phyloP scores from a whole-genome alignment of 2,797 vertebrate species.

The Microctenopoma steveboyesi region DNA sequence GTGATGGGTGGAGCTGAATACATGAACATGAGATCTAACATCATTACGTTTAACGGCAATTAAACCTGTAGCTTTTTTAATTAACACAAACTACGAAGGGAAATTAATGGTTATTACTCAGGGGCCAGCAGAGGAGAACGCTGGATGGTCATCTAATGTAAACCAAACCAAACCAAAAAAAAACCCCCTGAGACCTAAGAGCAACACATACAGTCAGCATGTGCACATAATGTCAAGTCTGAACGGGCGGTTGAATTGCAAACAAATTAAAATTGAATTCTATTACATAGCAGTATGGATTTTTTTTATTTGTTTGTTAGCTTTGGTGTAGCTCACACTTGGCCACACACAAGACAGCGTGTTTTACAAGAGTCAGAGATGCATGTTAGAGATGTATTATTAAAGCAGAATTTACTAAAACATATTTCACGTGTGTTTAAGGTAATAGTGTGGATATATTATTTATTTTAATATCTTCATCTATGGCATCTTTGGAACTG shows the following conservation, averaged over 20 bases:
- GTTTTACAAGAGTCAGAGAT: background rate
- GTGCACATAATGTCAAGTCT: background rate
- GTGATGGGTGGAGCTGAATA: conserved; percentile 78
- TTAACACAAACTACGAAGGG: conserved; percentile 84
- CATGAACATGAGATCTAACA: conserved; percentile 83
- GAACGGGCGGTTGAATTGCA: conserved; percentile 13
- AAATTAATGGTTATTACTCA: conserved; percentile 83
- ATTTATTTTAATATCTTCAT: background rate
- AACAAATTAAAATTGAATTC: background rate
- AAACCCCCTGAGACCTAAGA: conserved; percentile 15
- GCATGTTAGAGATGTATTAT: background rate
- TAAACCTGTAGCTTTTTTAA: conserved; percentile 84
- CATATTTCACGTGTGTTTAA: background rate
- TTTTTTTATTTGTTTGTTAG: background rate
- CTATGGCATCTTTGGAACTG: background rate
- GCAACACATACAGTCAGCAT: background rate
- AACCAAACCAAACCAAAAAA: conserved; percentile 32
- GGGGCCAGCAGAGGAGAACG: conserved; percentile 66
- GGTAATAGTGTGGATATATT: background rate
- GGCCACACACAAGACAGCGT: background rate
- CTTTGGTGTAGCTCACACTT: background rate
- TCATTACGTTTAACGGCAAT: conserved; percentile 85
- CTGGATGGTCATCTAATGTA: conserved; percentile 46
- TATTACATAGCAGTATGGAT: conserved; percentile 4
- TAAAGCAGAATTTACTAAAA: conserved; percentile 2